Conservation (phyloP, 1,140 invertebrate genomes). For the Brachionus koreanus region DNA sequence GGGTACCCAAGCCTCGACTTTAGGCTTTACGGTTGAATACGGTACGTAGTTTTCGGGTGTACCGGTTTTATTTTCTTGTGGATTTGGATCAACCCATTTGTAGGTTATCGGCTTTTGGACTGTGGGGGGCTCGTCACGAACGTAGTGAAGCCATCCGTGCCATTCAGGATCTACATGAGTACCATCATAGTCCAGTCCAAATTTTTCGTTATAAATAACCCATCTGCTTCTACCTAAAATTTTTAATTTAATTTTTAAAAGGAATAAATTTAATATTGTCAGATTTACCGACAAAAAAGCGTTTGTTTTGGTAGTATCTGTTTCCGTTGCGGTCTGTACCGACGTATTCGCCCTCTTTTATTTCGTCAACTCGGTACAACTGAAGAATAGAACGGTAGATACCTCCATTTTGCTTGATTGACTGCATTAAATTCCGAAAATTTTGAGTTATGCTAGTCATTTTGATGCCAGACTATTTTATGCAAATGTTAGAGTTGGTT, state of each 20-base stretch:
- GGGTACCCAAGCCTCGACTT: constrained; percentile 74
- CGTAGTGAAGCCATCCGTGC: constrained; percentile 53
- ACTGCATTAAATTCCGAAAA: constrained; percentile 1
- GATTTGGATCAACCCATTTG: constrained; percentile 69
- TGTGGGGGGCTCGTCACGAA: constrained; percentile 72
- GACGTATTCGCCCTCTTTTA: constrained; percentile 78
- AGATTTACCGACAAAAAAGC: constrained; percentile 73
- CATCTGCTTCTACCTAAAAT: constrained; percentile 76
- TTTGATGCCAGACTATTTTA: neutral
- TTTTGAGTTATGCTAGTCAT: constrained; percentile 36
- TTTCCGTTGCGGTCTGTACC: constrained; percentile 94
- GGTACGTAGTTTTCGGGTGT: constrained; percentile 73
- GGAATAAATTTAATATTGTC: neutral
- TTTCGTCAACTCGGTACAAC: constrained; percentile 68
- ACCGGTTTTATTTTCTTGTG: constrained; percentile 76
- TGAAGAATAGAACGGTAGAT: neutral
- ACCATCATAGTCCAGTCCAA: constrained; percentile 81
- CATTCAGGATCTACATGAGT: constrained; percentile 87
- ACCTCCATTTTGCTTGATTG: constrained; percentile 38
- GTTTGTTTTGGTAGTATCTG: constrained; percentile 87
- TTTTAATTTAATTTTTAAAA: neutral
- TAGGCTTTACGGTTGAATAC: constrained; percentile 77
- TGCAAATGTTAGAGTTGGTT: neutral
- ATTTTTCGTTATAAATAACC: constrained; percentile 76
- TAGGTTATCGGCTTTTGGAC: constrained; percentile 60